phyloP scores from a whole-genome alignment of 2,797 vertebrate species.

The Paguma larvata region DNA sequence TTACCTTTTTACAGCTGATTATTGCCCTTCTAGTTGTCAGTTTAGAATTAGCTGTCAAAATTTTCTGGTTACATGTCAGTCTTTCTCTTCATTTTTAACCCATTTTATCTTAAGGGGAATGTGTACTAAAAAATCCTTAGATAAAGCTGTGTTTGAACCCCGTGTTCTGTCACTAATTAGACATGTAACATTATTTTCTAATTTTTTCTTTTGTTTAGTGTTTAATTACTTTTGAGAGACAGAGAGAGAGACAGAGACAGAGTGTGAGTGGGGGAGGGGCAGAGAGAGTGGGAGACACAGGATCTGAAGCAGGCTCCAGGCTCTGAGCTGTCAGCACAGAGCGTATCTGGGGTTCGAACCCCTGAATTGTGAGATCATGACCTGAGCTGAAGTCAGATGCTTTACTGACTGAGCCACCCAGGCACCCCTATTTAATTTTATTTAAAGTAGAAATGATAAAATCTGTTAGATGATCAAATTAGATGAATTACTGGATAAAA shows the following conservation, averaged over 20 bases:
- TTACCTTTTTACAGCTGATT: neutral
- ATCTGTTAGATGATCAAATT: neutral
- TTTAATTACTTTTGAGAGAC: too few species aligned
- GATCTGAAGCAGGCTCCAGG: too few species aligned
- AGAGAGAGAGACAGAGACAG: too few species aligned
- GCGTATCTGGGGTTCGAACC: too few species aligned
- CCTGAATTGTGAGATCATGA: too few species aligned
- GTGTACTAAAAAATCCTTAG: neutral
- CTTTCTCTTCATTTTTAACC: slow-evolving; percentile 48
- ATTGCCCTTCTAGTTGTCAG: neutral
- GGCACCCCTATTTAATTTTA: neutral
- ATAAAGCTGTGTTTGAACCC: neutral
- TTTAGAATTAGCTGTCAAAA: slow-evolving; percentile 42
- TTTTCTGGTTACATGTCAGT: slow-evolving; percentile 16
- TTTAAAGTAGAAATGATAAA: neutral
- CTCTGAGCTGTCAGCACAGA: too few species aligned
- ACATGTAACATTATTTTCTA: neutral
- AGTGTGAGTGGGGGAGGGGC: too few species aligned
- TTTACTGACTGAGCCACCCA: too few species aligned
- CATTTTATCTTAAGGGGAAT: slow-evolving; percentile 54
- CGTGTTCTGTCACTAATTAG: neutral
- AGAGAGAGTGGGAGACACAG: too few species aligned
- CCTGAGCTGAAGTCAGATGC: too few species aligned
- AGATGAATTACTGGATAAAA: neutral
- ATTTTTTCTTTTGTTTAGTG: neutral